A percentile compares a stretch with the other conserved stretches of the same genome.
phyloP scores from a whole-genome alignment of 2,113 vertebrate genomes.

The sheep (Ovis aries) region DNA sequence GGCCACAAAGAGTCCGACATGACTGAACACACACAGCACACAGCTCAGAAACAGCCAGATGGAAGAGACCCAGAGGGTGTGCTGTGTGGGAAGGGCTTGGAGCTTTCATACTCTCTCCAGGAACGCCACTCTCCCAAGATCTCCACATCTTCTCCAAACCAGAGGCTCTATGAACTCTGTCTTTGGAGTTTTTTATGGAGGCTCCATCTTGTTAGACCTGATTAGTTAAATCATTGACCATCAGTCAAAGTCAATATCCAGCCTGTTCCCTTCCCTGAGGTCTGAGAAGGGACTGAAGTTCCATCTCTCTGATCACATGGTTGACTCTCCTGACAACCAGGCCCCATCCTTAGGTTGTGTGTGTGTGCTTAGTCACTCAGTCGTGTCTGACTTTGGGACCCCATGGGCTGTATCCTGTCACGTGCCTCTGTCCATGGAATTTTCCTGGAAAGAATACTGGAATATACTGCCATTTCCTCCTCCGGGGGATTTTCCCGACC shows the following conservation, averaged over 20 bases:
- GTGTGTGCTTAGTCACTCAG: neutral
- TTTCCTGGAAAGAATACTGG: neutral
- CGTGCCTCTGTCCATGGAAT: neutral
- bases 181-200: neutral
- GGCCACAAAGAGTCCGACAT: neutral
- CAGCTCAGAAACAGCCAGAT: neutral
- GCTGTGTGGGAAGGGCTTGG: neutral
- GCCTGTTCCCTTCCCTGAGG: neutral
- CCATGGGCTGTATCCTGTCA: neutral
- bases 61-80: neutral
- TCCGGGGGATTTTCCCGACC: neutral
- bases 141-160: neutral
- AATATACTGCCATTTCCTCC: neutral
- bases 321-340: neutral
- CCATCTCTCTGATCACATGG: neutral
- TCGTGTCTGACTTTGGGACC: neutral
- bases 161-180: neutral
- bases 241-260: neutral
- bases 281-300: neutral
- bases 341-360: neutral
- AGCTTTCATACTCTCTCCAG: neutral
- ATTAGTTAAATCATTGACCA: neutral
- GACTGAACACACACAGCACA: neutral
- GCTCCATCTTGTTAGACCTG: neutral
- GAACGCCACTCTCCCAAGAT: neutral